These are phyloP conservation scores for Mamestra configurata DNA, from an alignment of 1,140 invertebrate species.

Conservation along the genomic window DNA sequence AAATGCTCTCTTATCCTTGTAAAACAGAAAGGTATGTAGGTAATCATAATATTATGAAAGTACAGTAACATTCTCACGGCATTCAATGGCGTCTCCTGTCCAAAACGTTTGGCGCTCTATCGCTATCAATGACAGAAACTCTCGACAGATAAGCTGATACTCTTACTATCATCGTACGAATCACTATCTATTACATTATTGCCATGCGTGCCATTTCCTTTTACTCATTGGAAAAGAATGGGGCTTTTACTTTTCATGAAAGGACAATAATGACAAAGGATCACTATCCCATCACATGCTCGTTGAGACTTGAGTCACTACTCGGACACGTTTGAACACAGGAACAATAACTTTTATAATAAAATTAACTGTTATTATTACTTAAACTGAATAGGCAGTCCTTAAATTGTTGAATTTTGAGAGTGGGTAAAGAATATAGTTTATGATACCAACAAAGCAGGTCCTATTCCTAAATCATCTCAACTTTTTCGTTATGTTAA, in stretches of 20 bases:
- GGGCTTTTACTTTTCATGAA: background rate
- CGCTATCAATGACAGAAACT: slow-evolving; percentile 45
- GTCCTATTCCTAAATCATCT: too few species aligned
- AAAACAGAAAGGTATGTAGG: background rate
- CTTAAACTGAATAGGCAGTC: too few species aligned
- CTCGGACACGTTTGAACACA: too few species aligned
- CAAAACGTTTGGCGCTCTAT: slow-evolving; percentile 16
- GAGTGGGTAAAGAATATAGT: too few species aligned
- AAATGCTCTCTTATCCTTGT: too few species aligned
- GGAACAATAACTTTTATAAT: too few species aligned
- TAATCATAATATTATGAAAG: slow-evolving; percentile 15
- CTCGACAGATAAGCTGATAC: slow-evolving; percentile 50
- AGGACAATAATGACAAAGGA: background rate
- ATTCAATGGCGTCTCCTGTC: background rate
- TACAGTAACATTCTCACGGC: slow-evolving; percentile 1
- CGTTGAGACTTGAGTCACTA: too few species aligned
- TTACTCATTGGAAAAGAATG: background rate
- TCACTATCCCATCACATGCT: too few species aligned
- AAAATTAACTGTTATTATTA: too few species aligned
- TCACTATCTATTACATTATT: slow-evolving; percentile 45
- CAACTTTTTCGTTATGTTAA: too few species aligned
- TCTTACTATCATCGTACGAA: slow-evolving; percentile 39
- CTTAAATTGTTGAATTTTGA: too few species aligned
- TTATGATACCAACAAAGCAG: too few species aligned
- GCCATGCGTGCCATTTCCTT: slow-evolving; percentile 26